These are phyloP conservation scores for Apotomis capreana DNA, from an alignment of 2,888 invertebrate genomes.

Conservation along the genomic window DNA sequence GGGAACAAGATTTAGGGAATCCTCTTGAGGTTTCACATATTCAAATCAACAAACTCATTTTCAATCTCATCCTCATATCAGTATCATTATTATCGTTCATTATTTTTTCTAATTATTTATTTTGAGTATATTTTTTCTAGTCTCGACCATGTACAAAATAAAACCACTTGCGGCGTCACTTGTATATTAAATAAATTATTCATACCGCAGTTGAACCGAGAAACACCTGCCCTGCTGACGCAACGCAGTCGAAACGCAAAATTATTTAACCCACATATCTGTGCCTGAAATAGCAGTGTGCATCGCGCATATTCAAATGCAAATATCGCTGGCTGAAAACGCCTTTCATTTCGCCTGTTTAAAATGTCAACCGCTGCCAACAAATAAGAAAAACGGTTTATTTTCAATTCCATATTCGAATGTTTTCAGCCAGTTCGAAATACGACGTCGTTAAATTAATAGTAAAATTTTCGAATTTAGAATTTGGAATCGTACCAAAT, in stretches of 20 bases:
- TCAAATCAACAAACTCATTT: too few relatives aligned
- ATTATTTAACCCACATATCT: constrained; percentile 66
- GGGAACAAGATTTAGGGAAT: too few relatives aligned
- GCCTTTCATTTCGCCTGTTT: constrained; percentile 14
- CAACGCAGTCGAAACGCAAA: constrained; percentile 51
- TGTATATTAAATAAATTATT: constrained; percentile 4
- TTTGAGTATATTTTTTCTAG: too few relatives aligned
- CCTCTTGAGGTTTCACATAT: too few relatives aligned
- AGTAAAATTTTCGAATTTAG: background rate
- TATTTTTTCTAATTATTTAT: too few relatives aligned
- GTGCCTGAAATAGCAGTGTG: constrained; percentile 57
- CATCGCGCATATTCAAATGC: constrained; percentile 42
- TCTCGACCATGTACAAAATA: background rate
- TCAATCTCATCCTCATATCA: too few relatives aligned
- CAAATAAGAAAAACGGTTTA: constrained; percentile 9
- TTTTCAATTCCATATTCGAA: constrained; percentile 24
- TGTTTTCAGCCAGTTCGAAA: constrained; percentile 4
- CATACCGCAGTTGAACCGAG: constrained; percentile 14
- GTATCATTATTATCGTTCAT: too few relatives aligned
- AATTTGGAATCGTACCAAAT: constrained; percentile 11
- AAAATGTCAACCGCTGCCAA: constrained; percentile 15
- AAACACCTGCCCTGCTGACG: constrained; percentile 35
- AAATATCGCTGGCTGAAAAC: constrained; percentile 10
- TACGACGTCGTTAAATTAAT: background rate
- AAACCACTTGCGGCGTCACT: background rate